These are phyloP conservation scores for Lasiurus cinereus DNA, from an alignment of 2,113 vertebrate genomes.

Conservation along the genomic window DNA sequence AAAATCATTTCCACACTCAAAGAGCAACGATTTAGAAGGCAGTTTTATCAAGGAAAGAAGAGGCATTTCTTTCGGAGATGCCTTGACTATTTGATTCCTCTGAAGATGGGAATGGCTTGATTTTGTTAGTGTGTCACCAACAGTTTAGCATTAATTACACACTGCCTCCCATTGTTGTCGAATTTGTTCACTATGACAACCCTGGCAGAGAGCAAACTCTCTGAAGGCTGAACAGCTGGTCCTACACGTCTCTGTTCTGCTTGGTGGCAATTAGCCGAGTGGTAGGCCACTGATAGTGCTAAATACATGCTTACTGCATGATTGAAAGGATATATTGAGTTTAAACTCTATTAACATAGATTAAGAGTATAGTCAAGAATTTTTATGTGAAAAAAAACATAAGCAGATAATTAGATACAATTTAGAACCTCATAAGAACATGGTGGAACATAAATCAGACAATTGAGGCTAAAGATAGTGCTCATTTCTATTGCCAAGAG, in stretches of 20 bases:
- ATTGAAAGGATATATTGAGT: not conserved
- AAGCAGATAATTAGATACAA: not conserved
- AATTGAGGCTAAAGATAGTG: not conserved
- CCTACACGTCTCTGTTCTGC: not conserved
- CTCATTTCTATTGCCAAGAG: not conserved
- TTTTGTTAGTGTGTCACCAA: not conserved
- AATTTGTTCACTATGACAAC: not conserved
- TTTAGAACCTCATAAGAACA: not conserved
- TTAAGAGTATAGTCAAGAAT: not conserved
- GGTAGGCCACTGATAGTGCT: not conserved
- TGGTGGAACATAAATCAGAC: not conserved
- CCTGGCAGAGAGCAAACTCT: not conserved
- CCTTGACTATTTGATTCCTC: not conserved
- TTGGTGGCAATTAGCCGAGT: not conserved
- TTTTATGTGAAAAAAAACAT: not conserved
- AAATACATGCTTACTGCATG: not conserved
- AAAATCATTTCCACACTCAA: constrained; percentile 1
- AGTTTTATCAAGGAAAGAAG: not conserved
- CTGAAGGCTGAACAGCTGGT: not conserved
- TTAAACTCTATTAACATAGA: not conserved
- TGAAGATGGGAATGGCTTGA: constrained; percentile 13
- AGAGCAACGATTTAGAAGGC: not conserved
- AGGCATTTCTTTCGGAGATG: not conserved
- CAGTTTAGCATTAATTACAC: not conserved
- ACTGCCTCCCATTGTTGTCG: not conserved